Conservation (phyloP, 2,113 vertebrate species). For the Catharus minimus region DNA sequence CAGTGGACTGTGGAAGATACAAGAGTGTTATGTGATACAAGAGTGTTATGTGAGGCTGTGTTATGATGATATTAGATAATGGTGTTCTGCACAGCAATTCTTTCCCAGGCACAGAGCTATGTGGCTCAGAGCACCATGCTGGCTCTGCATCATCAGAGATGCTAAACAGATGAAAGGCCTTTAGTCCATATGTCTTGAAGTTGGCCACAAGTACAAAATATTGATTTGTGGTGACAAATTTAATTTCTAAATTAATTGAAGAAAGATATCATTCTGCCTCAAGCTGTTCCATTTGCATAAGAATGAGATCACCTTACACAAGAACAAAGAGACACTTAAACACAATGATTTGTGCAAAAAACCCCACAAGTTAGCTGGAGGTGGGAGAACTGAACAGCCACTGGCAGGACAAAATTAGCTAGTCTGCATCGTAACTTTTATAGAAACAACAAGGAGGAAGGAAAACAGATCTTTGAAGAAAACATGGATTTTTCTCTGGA, state of each 20-base stretch:
- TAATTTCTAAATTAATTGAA: constrained; percentile 49
- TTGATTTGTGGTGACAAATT: constrained; percentile 11
- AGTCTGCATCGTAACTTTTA: background rate
- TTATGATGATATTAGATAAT: background rate
- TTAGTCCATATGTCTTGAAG: background rate
- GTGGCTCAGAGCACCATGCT: background rate
- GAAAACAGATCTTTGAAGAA: constrained; percentile 27
- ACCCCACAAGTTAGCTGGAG: background rate
- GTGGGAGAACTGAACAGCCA: background rate
- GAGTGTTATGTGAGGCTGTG: background rate
- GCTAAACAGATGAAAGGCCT: background rate
- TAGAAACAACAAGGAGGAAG: constrained; percentile 1
- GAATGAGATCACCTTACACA: constrained; percentile 51
- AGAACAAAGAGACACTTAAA: constrained; percentile 24
- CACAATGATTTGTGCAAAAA: constrained; percentile 5
- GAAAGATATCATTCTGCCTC: constrained; percentile 4
- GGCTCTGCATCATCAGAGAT: background rate
- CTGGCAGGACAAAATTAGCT: constrained; percentile 22
- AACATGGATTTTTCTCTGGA: background rate
- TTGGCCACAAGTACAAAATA: constrained; percentile 28
- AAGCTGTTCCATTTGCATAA: constrained; percentile 34
- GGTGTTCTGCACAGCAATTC: background rate
- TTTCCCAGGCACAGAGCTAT: background rate
- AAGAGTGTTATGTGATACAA: background rate
- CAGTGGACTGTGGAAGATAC: background rate